phyloP scores from a whole-genome alignment of 2,113 vertebrate species.

The Anhinga anhinga region DNA sequence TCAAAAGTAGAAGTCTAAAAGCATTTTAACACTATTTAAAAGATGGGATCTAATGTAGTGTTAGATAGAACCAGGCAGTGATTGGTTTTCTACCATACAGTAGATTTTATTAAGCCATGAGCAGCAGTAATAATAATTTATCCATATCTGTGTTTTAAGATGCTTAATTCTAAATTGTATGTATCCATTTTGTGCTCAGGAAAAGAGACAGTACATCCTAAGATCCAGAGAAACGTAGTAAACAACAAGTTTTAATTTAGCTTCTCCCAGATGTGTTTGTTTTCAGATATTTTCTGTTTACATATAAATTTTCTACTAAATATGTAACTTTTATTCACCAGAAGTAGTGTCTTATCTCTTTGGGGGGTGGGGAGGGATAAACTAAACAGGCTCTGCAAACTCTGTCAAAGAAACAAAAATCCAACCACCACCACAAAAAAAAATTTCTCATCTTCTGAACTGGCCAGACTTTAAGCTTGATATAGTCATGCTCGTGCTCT shows the following conservation, averaged over 20 bases:
- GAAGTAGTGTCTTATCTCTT: background rate
- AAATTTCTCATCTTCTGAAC: background rate
- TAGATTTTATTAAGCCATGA: background rate
- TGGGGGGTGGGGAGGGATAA: background rate
- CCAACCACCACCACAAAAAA: too few species aligned
- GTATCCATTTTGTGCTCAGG: background rate
- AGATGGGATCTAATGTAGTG: background rate
- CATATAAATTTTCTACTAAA: background rate
- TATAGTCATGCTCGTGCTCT: too few species aligned
- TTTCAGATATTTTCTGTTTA: background rate
- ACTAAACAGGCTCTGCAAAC: background rate
- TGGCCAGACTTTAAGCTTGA: background rate
- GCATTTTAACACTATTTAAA: background rate
- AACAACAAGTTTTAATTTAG: background rate
- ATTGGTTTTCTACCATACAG: background rate
- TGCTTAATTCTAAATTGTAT: background rate
- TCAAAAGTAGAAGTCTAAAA: background rate
- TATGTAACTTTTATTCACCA: background rate
- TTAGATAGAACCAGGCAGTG: background rate
- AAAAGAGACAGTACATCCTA: background rate
- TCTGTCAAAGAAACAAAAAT: background rate
- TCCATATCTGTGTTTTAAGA: background rate
- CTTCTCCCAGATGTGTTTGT: background rate
- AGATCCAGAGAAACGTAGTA: background rate
- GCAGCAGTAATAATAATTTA: background rate